Base-by-base conservation (phyloP, 2,888 invertebrate genomes). In the Tuta absoluta region DNA sequence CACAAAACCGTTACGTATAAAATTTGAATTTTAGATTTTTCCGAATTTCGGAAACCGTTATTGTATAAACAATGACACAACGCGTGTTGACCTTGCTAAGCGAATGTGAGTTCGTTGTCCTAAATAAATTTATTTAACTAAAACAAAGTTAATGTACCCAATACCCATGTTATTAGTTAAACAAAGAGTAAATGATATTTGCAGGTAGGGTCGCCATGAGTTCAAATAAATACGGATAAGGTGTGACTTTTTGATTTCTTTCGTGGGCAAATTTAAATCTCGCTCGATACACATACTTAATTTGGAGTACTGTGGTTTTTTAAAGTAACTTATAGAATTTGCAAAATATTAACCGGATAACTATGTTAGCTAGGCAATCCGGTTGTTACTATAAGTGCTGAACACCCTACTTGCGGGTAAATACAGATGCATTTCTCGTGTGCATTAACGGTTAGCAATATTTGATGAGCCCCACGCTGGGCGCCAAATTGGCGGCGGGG, bases 51-150 rank as follows among this genome's bases (percentile, higher is more conserved):
- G 48, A 49, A 59, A 65, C 65, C 60, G 65, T 63, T 65, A 60
- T 45, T n/a, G 21, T 62, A 28, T 53, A 37, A 57, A 45, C 17
- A 19, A 33, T 59, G 57, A 49, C 63, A 60, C 60, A 53, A 61
- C 45, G 14, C 23, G 23, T 51, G 48, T 62, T 64, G 65, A 59
- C 63, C 53, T 78, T 83, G 81, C 81, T 79, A 74, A 82, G 60
- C 59, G 41, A 11, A 45, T 60, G 51, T 82, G 82, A 82, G 79
- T 81, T 81, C 75, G 79, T 76, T 77, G 78, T 78, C 78, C 58
- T 51, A 64, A 64, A 59, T 64, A 64, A 51, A 59, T 49, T 19
- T 60, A 41, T 60, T 60, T 60, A 23, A 17, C 24, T 60, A 24
- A 63, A 68, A 68, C 64, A 64, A 53, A 49, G 57, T 41, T 61